Conservation (phyloP, 2,888 invertebrate species). For the Pristionchus mayeri region DNA sequence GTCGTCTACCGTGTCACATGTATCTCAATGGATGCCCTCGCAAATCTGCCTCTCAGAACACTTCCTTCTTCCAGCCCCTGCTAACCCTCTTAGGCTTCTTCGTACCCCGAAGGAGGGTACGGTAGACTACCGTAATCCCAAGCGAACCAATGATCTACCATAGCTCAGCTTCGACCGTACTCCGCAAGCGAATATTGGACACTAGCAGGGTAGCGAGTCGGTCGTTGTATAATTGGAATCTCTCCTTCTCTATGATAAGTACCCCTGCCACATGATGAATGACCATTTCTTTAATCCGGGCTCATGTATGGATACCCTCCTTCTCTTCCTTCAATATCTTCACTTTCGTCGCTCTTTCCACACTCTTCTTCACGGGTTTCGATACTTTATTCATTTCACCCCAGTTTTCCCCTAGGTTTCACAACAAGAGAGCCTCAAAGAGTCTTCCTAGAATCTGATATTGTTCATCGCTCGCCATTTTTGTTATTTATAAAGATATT, state of each 20-base stretch:
- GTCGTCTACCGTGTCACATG: constrained; percentile 75
- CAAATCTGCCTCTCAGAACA: constrained; percentile 49
- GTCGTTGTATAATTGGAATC: not conserved
- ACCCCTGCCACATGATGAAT: not conserved
- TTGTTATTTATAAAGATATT: constrained; percentile 41
- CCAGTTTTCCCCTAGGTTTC: constrained; percentile 13
- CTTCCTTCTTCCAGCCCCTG: constrained; percentile 49
- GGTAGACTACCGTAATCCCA: constrained; percentile 11
- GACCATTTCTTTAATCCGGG: constrained; percentile 5
- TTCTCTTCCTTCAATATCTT: not conserved
- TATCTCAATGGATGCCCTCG: constrained; percentile 74
- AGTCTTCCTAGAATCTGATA: not conserved
- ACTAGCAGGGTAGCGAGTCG: constrained; percentile 15
- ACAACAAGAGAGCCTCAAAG: constrained; percentile 37
- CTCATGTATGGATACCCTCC: not conserved
- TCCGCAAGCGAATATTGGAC: constrained; percentile 12
- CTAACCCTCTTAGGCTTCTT: constrained; percentile 45
- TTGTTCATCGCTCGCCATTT: constrained; percentile 32
- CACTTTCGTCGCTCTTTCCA: constrained; percentile 37
- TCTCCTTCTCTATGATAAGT: not conserved
- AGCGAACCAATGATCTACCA: not conserved
- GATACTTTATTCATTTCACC: not conserved
- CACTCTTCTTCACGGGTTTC: not conserved
- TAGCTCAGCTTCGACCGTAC: not conserved
- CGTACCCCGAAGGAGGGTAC: constrained; percentile 27